Evolutionary conservation across 2,888 invertebrate species (phyloP), one percentile per base, ranked within the genome.

Genomic region (Heliconius sara): DNA sequence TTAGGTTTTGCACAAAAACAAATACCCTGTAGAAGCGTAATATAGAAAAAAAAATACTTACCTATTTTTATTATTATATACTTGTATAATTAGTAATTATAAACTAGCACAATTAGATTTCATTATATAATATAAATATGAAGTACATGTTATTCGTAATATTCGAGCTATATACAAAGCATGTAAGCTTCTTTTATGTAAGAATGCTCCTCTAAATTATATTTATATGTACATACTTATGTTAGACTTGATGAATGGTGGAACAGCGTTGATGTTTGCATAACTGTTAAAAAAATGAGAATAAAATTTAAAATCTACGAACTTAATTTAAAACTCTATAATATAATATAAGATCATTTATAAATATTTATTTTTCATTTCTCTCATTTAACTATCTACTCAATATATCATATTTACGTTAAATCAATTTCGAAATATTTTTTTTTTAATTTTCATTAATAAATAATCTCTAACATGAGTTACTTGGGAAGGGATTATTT

Each of bases 221-320:
- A 73, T 30, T 12, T 70, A 70, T 73, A 73, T 73, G n/a, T 73
- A 34, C 30, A 72, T 57, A 13, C 30, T 72, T 60, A 73, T 39
- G 34, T 73, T 73, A 60, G 73, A 60, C 73, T 60, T 73, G 73
- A 60, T 73, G 73, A 60, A 73, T 73, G 60, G 73, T 73, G 73
- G 73, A 73, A 73, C 73, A 73, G 73, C n/a, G 66, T 75, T 75
- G 75, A 75, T 66, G 75, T 75, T 75, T 65, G 66, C 66, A 66
- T 13, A 75, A 73, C 73, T 73, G 73, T 73, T 60, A 73, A 73
- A 34, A 60, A 3, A 60, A 73, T 39, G 34, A 73, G n/a, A 34
- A 39, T 22, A 72, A 22, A n/a, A 52, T 60, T 39, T 75, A 65
- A 43, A 65, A 65, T 39, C 39, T 43, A 74, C 3, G 6, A 30